Conservation (phyloP, 1,140 invertebrate genomes). For the Ephestia elutella region DNA sequence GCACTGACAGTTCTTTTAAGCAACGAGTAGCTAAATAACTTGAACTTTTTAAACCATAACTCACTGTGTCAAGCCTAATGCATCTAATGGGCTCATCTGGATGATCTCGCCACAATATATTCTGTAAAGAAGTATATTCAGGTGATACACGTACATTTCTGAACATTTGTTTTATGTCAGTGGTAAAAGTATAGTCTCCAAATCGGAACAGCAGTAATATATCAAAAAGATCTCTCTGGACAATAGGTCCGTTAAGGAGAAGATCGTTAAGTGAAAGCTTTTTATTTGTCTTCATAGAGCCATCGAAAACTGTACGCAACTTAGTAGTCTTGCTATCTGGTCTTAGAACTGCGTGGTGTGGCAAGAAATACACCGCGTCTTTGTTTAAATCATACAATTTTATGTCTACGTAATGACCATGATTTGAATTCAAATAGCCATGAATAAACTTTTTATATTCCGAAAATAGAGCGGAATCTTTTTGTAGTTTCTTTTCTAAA, state of each 20-base stretch:
- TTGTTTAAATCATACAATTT: constrained; percentile 11
- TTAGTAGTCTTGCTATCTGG: constrained; percentile 15
- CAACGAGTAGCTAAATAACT: constrained; percentile 16
- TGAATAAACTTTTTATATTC: constrained; percentile 21
- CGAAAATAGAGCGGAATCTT: constrained; percentile 8
- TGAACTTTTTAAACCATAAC: constrained; percentile 11
- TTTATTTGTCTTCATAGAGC: constrained; percentile 13
- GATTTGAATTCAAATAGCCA: too few species aligned
- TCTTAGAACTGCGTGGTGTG: constrained; percentile 20
- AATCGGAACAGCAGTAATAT: constrained; percentile 18
- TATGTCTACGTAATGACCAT: constrained; percentile 20
- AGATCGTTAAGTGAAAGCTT: constrained; percentile 19
- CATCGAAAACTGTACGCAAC: constrained; percentile 18
- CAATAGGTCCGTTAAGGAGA: constrained; percentile 21
- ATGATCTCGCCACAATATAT: constrained; percentile 15
- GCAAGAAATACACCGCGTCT: constrained; percentile 17
- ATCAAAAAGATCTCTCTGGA: constrained; percentile 23
- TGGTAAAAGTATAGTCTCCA: constrained; percentile 14
- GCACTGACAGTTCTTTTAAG: too few species aligned
- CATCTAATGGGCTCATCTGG: constrained; percentile 11
- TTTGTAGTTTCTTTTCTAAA: constrained; percentile 20
- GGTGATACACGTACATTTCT: constrained; percentile 12
- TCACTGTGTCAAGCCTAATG: constrained; percentile 14
- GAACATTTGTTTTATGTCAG: constrained; percentile 21
- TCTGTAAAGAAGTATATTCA: constrained; percentile 14